Evolutionary conservation across 2,888 invertebrate genomes (phyloP), one percentile per base, ranked within the genome.

Genomic region (Epinotia bilunana): DNA sequence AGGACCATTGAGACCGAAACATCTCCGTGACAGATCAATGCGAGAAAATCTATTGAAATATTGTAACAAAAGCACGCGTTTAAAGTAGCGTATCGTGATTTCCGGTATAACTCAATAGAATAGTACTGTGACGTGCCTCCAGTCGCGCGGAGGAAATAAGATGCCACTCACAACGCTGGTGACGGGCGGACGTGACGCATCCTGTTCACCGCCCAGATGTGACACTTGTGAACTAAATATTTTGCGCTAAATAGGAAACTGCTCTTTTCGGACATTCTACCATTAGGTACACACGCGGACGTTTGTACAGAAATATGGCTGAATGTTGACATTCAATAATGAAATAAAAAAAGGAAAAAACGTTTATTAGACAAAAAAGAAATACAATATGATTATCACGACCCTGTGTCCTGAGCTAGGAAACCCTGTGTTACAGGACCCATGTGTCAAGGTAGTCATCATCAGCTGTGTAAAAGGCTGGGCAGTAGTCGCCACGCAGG

Each of bases 211-310:
- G 20, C 53, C 57, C 69, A 60, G 58, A 69, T 69, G 23, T 60
- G 58, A 69, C 69, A 69, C 58, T 69, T 60, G 58, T 69, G 58
- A 69, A 60, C 69, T 69, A 69, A 69, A 69, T 69, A 69, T 69
- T 60, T 69, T 69, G n/a, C 69, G 60, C 20, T 67, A 67, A 67
- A 67, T 67, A 57, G 67, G 55, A 28, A 67, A 55, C 13, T 18
- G 55, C 55, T 39, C 53, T 67, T 67, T 67, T 67, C 18, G 67
- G 39, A 39, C 67, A 16, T 63, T 46, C n/a, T 49, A 12, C 1
- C 57, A 53, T 65, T 12, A 3, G 23, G 23, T 28, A 28, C 28
- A 33, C 20, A 39, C n/a, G 20, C 12, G 18, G 20, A 20, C 9
- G 9, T 28, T 53, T 57, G 18, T 18, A 7, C 7, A 6, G 11